A percentile compares a stretch with the other conserved stretches of the same genome.
These are phyloP conservation scores for Stigmatopora nigra DNA, from an alignment of 2,113 vertebrate genomes.

Conservation along the genomic window DNA sequence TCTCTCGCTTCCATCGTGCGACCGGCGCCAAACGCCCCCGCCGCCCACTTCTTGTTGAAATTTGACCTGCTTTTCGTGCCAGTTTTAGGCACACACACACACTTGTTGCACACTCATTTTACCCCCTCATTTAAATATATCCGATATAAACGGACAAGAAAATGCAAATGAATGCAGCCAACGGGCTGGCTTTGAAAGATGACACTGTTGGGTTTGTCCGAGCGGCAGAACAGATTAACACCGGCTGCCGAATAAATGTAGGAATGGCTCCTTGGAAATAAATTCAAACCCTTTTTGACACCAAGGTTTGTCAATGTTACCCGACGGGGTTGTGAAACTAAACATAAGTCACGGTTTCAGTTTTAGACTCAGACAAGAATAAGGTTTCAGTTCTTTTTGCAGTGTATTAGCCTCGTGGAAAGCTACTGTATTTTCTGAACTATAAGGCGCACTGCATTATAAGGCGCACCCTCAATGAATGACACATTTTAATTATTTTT, in stretches of 20 bases:
- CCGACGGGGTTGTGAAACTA: not conserved
- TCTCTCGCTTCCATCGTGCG: slow-evolving; percentile 6
- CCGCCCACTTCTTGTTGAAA: not conserved
- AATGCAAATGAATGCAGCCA: slow-evolving; percentile 33
- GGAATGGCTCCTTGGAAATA: slow-evolving; percentile 20
- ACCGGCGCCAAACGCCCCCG: not conserved
- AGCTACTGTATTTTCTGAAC: too few relatives aligned
- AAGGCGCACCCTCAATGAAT: too few relatives aligned
- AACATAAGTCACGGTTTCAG: slow-evolving; percentile 3
- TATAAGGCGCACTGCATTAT: too few relatives aligned
- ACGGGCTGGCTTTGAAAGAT: slow-evolving; percentile 6
- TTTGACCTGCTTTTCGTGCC: not conserved
- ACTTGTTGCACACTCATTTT: not conserved
- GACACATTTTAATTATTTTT: too few relatives aligned
- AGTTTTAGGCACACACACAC: not conserved
- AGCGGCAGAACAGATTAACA: slow-evolving; percentile 33
- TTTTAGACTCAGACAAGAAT: not conserved
- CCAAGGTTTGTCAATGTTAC: not conserved
- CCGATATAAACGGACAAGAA: slow-evolving; percentile 11
- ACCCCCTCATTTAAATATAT: not conserved
- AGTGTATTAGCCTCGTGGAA: too few relatives aligned
- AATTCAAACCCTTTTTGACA: slow-evolving; percentile 38
- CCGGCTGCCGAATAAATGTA: slow-evolving; percentile 17
- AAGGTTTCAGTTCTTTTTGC: too few relatives aligned
- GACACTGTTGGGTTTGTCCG: slow-evolving; percentile 16